Percentiles rank a stretch among this genome's conserved stretches.
These are phyloP conservation scores for Mycetomoellerius zeteki DNA, from an alignment of 1,140 invertebrate species.

Conservation along the genomic window DNA sequence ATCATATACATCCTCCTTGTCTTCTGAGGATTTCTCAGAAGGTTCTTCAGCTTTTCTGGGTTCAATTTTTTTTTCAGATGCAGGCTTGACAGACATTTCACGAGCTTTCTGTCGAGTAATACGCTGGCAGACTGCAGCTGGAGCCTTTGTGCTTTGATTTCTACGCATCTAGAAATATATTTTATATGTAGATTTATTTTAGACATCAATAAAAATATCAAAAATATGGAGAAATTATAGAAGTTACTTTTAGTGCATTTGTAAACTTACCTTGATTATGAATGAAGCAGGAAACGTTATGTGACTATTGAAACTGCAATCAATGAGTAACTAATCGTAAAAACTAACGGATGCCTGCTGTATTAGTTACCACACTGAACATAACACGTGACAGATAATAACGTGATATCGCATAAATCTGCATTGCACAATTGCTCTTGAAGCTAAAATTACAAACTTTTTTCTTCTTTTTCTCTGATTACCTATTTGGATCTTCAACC, in stretches of 20 bases:
- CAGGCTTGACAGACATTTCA: background rate
- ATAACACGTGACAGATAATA: background rate
- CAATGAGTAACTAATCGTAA: background rate
- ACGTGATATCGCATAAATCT: background rate
- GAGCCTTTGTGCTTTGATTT: background rate
- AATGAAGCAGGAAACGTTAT: background rate
- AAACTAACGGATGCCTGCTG: background rate
- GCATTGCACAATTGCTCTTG: background rate
- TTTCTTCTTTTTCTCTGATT: no score
- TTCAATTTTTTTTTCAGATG: background rate
- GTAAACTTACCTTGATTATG: background rate
- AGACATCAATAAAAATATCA: background rate
- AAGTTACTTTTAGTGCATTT: background rate
- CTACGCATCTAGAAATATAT: constrained; percentile 19
- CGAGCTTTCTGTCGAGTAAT: background rate
- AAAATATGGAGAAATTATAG: background rate
- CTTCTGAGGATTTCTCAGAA: constrained; percentile 20
- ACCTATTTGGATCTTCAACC: no score
- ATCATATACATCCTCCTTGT: constrained; percentile 65
- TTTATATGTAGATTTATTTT: background rate
- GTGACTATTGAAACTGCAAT: no score
- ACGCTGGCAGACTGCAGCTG: background rate
- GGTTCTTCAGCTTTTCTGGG: background rate
- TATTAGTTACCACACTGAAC: background rate
- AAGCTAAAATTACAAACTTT: no score